phyloP scores from a whole-genome alignment of 37 sponge, comb jelly and placozoan genomes.

The Dysidea cf. avara region DNA sequence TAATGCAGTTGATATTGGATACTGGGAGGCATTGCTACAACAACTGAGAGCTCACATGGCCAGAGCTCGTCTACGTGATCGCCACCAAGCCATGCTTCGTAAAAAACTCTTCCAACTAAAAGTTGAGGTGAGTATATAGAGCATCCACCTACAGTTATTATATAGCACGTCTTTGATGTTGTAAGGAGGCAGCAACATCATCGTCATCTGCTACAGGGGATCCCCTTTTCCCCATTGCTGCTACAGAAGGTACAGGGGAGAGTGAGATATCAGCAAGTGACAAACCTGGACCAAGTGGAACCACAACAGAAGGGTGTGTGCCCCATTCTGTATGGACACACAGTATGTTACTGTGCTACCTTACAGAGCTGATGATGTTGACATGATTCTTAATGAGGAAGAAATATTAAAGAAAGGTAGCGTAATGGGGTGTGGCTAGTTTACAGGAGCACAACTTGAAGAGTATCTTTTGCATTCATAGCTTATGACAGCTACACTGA shows the following conservation, averaged over 20 bases:
- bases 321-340: neutral
- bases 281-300: neutral
- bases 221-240: constrained; percentile 59
- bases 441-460: neutral
- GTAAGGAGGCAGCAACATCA: constrained; percentile 44
- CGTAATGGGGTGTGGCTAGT: neutral
- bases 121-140: constrained; percentile 48
- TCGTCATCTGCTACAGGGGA: constrained; percentile 6
- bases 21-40: constrained; percentile 85
- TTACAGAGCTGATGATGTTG: constrained; percentile 5
- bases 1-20: constrained; percentile 79
- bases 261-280: neutral
- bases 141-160: neutral
- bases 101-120: constrained; percentile 75
- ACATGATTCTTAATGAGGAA: constrained; percentile 64
- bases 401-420: constrained; percentile 62
- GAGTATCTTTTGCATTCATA: too few species aligned
- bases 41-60: constrained; percentile 90
- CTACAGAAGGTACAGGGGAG: neutral
- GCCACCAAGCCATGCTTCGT: constrained; percentile 87
- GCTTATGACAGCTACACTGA: constrained; percentile 63
- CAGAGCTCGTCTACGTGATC: constrained; percentile 80
- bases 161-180: neutral
- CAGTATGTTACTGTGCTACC: too few species aligned
- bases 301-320: neutral